Evolutionary conservation across 2,888 invertebrate genomes (phyloP).

Genomic region (Neoascia interrupta): DNA sequence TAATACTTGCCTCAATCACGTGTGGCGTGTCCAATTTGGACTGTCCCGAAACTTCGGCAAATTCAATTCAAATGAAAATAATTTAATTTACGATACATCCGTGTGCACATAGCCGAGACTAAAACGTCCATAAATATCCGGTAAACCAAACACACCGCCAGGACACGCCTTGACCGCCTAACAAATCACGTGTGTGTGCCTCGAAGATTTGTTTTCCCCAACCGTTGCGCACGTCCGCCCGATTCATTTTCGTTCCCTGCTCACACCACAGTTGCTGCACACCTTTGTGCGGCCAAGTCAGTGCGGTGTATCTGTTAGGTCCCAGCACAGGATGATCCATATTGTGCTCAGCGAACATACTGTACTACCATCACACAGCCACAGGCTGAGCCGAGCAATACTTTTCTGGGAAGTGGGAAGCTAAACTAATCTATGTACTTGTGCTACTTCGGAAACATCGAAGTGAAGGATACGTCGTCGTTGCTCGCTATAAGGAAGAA

Average conservation of each 20-base stretch:
- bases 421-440: too few species aligned
- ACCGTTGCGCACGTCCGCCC: constrained; percentile 35
- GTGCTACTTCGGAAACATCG: background rate
- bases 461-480: background rate
- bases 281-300: background rate
- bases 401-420: background rate
- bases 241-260: constrained; percentile 30
- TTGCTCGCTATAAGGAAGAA: background rate
- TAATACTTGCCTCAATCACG: too few species aligned
- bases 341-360: background rate
- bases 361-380: background rate
- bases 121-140: constrained; percentile 29
- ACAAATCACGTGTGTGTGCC: constrained; percentile 54
- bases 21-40: too few species aligned
- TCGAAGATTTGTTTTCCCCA: constrained; percentile 55
- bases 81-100: constrained; percentile 42
- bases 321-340: constrained; percentile 4
- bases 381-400: background rate
- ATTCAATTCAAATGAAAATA: constrained; percentile 29
- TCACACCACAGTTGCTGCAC: constrained; percentile 11
- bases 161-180: constrained; percentile 46
- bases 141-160: background rate
- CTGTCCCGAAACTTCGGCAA: too few species aligned
- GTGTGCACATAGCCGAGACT: constrained; percentile 11
- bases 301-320: background rate